These are phyloP conservation scores for Lithophane semibrunnea DNA, from an alignment of 2,888 invertebrate genomes.

Conservation along the genomic window DNA sequence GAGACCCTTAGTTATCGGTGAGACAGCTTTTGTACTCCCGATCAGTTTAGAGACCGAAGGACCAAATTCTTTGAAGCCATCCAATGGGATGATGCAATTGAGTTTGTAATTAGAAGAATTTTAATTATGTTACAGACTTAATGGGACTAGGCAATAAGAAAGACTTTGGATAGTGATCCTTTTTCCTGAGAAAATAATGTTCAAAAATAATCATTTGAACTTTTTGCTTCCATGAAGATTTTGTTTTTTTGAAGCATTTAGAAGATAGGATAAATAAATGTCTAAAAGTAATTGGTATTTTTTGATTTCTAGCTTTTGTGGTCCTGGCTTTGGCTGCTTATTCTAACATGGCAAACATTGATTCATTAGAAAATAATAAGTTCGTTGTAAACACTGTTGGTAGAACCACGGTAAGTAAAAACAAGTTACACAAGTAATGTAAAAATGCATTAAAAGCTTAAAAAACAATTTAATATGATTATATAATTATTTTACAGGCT, in stretches of 20 bases:
- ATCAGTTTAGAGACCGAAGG: constrained; percentile 3
- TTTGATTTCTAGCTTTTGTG: constrained; percentile 51
- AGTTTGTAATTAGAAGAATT: constrained; percentile 21
- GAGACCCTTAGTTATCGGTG: constrained; percentile 77
- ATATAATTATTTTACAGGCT: constrained; percentile 66
- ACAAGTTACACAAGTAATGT: background rate
- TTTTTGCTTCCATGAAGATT: background rate
- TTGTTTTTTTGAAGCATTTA: background rate
- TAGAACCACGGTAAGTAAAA: constrained; percentile 68
- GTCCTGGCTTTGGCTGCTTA: constrained; percentile 40
- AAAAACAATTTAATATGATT: background rate
- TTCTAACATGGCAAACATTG: constrained; percentile 56
- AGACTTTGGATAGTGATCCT: background rate
- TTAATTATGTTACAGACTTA: constrained; percentile 5
- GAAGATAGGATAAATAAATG: background rate
- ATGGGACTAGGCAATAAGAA: no score
- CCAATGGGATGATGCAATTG: background rate
- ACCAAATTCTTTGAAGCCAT: constrained; percentile 12
- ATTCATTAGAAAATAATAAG: constrained; percentile 5
- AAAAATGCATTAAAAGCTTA: background rate
- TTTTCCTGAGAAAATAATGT: background rate
- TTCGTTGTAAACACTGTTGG: constrained; percentile 49
- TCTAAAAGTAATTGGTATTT: background rate
- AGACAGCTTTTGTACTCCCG: constrained; percentile 57
- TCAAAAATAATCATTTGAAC: background rate